Evolutionary conservation across 2,797 vertebrate species (phyloP).

Genomic region (Pitangus sulphuratus): DNA sequence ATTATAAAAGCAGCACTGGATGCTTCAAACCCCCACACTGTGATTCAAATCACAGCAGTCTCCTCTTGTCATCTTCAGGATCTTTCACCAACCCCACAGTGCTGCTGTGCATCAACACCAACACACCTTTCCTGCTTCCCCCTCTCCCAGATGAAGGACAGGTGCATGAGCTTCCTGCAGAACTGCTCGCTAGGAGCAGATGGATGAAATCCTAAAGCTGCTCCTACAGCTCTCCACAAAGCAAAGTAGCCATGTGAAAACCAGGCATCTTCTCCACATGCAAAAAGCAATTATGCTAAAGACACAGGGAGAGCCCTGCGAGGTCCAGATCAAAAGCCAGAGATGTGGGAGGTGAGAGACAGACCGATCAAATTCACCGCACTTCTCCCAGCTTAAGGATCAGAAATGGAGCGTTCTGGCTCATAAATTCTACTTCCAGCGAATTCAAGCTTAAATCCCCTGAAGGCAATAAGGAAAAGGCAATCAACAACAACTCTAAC

Average conservation of each 20-base stretch:
- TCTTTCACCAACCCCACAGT: fast-evolving
- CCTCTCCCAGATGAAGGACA: neutral
- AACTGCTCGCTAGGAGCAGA: neutral
- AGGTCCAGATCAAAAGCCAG: constrained; percentile 2
- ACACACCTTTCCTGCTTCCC: neutral
- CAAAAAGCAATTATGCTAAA: neutral
- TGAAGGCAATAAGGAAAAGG: constrained; percentile 39
- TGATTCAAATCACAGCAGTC: neutral
- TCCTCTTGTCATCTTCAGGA: neutral
- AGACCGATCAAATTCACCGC: constrained; percentile 9
- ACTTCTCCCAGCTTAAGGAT: constrained; percentile 19
- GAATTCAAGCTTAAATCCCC: constrained; percentile 63
- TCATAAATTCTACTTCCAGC: constrained; percentile 64
- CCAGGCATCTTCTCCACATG: neutral
- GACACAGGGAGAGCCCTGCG: neutral
- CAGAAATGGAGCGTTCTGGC: constrained; percentile 62
- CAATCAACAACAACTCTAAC: constrained; percentile 68
- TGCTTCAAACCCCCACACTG: neutral
- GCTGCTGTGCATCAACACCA: neutral
- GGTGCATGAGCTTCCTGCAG: neutral
- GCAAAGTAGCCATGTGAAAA: neutral
- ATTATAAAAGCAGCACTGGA: neutral
- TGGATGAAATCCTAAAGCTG: neutral
- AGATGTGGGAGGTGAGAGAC: neutral
- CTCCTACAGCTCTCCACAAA: neutral